Conservation (phyloP, 2,113 vertebrate species). For the Coptodon rendalli region DNA sequence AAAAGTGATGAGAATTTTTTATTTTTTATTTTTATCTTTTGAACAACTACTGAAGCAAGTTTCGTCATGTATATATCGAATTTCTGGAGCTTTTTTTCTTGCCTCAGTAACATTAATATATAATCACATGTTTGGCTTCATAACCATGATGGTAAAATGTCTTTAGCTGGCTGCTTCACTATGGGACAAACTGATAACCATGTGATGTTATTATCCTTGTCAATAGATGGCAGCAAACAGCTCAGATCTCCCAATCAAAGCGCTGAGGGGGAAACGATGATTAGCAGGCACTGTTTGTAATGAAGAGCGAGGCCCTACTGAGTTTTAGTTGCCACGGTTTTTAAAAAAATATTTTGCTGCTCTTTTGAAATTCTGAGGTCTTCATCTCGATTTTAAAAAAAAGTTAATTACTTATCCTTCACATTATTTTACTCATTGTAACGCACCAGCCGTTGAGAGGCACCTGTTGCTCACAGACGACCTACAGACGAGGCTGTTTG, state of each 20-base stretch:
- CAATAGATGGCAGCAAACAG: conserved; percentile 73
- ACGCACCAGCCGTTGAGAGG: not conserved
- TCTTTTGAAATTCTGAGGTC: not conserved
- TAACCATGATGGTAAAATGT: not conserved
- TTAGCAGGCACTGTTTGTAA: not conserved
- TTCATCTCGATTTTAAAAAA: not conserved
- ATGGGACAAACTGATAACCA: not conserved
- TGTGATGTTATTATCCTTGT: not conserved
- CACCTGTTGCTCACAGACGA: not conserved
- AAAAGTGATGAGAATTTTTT: not conserved
- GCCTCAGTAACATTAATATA: not conserved
- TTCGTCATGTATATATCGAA: not conserved
- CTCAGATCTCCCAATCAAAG: conserved; percentile 4
- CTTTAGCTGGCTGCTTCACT: not conserved
- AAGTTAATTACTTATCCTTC: not conserved
- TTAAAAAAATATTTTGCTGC: not conserved
- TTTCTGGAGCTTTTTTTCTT: not conserved
- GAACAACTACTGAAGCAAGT: not conserved
- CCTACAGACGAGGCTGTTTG: not conserved
- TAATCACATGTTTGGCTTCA: not conserved
- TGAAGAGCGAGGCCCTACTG: not conserved
- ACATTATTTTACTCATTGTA: not conserved
- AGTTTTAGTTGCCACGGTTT: not conserved
- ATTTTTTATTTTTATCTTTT: fast-evolving
- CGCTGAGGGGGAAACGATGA: not conserved